Evolutionary conservation across 2,797 vertebrate genomes (phyloP), one percentile per base, ranked within the genome.

Genomic region (Enteromius fasciolatus): DNA sequence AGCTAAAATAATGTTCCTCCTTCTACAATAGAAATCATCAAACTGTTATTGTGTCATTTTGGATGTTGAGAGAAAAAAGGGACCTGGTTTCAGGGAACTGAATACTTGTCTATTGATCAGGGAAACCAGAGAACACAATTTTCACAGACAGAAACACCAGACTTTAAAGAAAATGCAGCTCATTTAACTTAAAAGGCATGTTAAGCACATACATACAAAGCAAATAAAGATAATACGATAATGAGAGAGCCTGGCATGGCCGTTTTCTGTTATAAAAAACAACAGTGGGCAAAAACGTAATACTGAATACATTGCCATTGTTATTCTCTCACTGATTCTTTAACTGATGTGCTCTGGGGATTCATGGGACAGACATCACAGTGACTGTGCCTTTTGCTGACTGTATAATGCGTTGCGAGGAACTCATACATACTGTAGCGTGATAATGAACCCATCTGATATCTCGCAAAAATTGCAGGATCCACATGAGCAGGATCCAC

Each of bases 61-160:
- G 81, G 70, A 61, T 73, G 64, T 57, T 52, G 63, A 73, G 80
- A 84, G 81, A 64, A 70, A 88, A 83, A 75, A 50, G 28, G 41
- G 81, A 81, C 76, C 73, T 67, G 31, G 41, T 77, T 86, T 85
- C 81, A 73, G 81, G 86, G 82, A 87, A 86, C 70, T 85, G 79
- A 54, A 54, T 82, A 82, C 79, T 82, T 67, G 84, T 83, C 68
- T 86, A 84, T 85, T 81, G 85, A 86, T 89, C 79, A 82, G 74
- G 36, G 85, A 85, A 87, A 87, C 59, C 74, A 78, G 80, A 86
- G 82, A 84, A 73, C 77, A 69, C 79, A 61, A 83, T 82, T 64
- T 72, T 76, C 9, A 20, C 61, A 79, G 78, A 83, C 69, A 36
- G n/a, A 54, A 83, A 83, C 10, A 52, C 73, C 73, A 72, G 83